Conservation (phyloP, 2,797 vertebrate species). For the Diplodus puntazzo region DNA sequence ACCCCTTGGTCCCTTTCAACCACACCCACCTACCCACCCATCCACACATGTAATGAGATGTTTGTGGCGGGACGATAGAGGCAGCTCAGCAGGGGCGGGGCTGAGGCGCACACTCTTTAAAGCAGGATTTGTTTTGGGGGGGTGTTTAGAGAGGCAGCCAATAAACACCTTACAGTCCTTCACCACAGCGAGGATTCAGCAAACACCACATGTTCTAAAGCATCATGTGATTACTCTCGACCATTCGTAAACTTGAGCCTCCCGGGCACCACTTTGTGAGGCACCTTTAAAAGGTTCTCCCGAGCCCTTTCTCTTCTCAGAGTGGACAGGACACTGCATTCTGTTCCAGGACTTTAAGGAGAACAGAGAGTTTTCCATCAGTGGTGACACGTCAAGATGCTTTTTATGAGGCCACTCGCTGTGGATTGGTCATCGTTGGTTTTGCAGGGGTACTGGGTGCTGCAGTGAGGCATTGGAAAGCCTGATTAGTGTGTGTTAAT, state of each 20-base stretch:
- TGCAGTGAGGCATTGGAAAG: slow-evolving; percentile 72
- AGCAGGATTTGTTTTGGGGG: slow-evolving; percentile 23
- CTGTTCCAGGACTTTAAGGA: slow-evolving; percentile 62
- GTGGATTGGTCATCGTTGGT: slow-evolving; percentile 66
- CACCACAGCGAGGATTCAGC: background rate
- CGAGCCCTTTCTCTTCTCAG: slow-evolving; percentile 21
- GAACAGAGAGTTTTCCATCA: slow-evolving; percentile 78
- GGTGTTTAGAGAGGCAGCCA: slow-evolving; percentile 35
- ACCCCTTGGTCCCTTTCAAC: slow-evolving; percentile 46
- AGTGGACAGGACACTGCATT: slow-evolving; percentile 54
- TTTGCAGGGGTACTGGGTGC: slow-evolving; percentile 62
- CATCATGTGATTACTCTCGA: slow-evolving; percentile 8
- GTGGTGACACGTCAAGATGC: slow-evolving; percentile 65
- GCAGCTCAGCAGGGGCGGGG: slow-evolving; percentile 46
- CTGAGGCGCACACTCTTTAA: background rate
- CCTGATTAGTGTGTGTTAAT: slow-evolving; percentile 46
- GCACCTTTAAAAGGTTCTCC: slow-evolving; percentile 37
- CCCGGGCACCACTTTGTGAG: background rate
- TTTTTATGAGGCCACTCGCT: slow-evolving; percentile 72
- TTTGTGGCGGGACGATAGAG: slow-evolving; percentile 67
- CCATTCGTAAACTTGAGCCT: background rate
- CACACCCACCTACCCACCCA: slow-evolving; percentile 68
- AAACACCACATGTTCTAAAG: background rate
- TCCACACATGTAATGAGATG: slow-evolving; percentile 65
- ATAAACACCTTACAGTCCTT: slow-evolving; percentile 26